Evolutionary conservation across 2,888 invertebrate genomes (phyloP), one percentile per base, ranked within the genome.

Genomic region (Yponomeuta evonymella): DNA sequence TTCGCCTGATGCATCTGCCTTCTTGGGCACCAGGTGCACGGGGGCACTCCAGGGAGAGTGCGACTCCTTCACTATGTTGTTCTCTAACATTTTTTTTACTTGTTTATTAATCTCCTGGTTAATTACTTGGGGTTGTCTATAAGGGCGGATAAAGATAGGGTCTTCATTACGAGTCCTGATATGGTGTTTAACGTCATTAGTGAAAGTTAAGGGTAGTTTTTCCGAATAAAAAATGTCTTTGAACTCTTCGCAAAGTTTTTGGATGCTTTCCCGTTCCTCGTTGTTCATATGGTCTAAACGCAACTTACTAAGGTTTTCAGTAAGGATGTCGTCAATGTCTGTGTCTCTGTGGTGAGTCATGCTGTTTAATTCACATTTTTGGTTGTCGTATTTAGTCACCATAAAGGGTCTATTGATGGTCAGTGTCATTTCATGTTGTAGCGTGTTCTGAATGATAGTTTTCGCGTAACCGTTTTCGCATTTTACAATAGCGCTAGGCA

Each of bases 21-120:
- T 76, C 62, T 76, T 74, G 2, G 76, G 76, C 4, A 78, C 78
- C 11, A 78, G 33, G 70, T 75, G 76, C 30, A 79, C 74, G 0
- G 78, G 79, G 0, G 75, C 73, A 62, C 72, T 75, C 77, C 76
- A 78, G 1, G 77, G 77, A 1, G 76, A 76, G 63, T 70, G 43
- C 3, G 72, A 73, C 65, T 71, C 67, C 11, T 75, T 74, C 2
- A 75, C 67, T 48, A 64, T 23, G 23, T 76, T 74, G 15, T 76
- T 71, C 8, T 73, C 5, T 63, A 75, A 72, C 23, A 75, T 33
- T 72, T 76, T 74, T 15, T 75, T 71, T 15, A 75, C 73, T 69
- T 75, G 74, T 11, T 36, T 71, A 48, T 74, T 72, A 33, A 75
- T 76, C 72, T 76, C 75, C 10, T 72, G 58, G 2, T 30, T 69